A percentile compares a stretch with the other conserved stretches of the same genome.
phyloP scores from a whole-genome alignment of 2,888 invertebrate genomes.

The Tuberolachnus salignus region DNA sequence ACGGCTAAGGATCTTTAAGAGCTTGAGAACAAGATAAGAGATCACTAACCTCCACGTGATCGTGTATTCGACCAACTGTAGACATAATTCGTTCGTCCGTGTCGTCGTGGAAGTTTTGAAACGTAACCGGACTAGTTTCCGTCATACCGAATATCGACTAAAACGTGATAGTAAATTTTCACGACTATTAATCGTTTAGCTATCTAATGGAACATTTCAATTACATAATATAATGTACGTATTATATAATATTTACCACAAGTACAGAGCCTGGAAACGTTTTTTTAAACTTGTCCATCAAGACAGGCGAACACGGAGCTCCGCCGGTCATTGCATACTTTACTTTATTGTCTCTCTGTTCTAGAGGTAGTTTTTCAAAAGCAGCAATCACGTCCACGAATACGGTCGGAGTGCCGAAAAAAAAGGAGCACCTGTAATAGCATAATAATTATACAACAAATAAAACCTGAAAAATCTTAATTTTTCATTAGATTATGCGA shows the following conservation, averaged over 20 bases:
- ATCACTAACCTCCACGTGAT: slow-evolving; percentile 65
- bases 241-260: not conserved
- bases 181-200: not conserved
- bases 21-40: no score
- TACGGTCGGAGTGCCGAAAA: slow-evolving; percentile 86
- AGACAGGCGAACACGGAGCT: slow-evolving; percentile 71
- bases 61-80: slow-evolving; percentile 66
- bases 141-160: slow-evolving; percentile 69
- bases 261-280: slow-evolving; percentile 11
- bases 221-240: no score
- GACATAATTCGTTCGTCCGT: slow-evolving; percentile 64
- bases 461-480: no score
- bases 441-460: not conserved
- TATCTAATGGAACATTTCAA: not conserved
- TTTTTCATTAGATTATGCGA: no score
- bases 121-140: slow-evolving; percentile 68
- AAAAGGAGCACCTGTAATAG: slow-evolving; percentile 69
- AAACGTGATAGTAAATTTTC: not conserved
- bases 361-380: slow-evolving; percentile 25
- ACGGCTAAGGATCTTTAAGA: no score
- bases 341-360: slow-evolving; percentile 58
- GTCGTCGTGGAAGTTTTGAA: slow-evolving; percentile 65
- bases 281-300: slow-evolving; percentile 66
- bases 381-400: slow-evolving; percentile 74
- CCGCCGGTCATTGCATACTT: slow-evolving; percentile 73